Base-by-base conservation (phyloP, 2,888 invertebrate genomes). In the Oligia fasciuncula region DNA sequence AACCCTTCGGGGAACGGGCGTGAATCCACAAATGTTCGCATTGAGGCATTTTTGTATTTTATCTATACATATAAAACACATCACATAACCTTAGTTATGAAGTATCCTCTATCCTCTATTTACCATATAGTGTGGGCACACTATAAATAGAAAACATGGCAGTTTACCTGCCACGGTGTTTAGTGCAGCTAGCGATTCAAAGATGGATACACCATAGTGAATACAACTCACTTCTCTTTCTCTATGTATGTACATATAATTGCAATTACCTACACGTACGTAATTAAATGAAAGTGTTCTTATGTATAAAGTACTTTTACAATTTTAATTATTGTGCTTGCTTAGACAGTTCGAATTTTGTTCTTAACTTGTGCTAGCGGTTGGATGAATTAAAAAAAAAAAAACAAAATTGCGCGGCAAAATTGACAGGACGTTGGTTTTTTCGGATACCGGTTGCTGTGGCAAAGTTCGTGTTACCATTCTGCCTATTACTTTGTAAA, bases 121-220 rank as follows among this genome's bases (percentile, higher is more conserved):
- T 85, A 84, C 81, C 79, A 77, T 65, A 63, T 17, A 63, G 77
- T 82, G 80, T 92, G 91, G 92, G 89, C 81, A 90, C 88, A 89
- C 87, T 90, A 88, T 88, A 85, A 91, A 90, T 93, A 93, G 94
- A 94, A 94, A 94, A 90, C 92, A 87, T 87, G 83, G 90, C 86
- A 90, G 90, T 90, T 88, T 87, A 89, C 85, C 87, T 84, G 83
- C 69, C 84, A 78, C 87, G 81, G 86, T 87, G 87, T 83, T 90
- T 87, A 88, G 90, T 88, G 83, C 81, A 89, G 80, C 63, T 80
- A 84, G 80, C 81, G 88, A 89, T 89, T 81, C 81, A 85, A 79
- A 83, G 85, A 85, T 83, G 85, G 86, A 80, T 83, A 89, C 83
- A 89, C 85, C 81, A 87, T 85, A 81, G 78, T 81, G 86, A 86